Conservation (phyloP, 2,113 vertebrate species). For the Empidonax traillii region DNA sequence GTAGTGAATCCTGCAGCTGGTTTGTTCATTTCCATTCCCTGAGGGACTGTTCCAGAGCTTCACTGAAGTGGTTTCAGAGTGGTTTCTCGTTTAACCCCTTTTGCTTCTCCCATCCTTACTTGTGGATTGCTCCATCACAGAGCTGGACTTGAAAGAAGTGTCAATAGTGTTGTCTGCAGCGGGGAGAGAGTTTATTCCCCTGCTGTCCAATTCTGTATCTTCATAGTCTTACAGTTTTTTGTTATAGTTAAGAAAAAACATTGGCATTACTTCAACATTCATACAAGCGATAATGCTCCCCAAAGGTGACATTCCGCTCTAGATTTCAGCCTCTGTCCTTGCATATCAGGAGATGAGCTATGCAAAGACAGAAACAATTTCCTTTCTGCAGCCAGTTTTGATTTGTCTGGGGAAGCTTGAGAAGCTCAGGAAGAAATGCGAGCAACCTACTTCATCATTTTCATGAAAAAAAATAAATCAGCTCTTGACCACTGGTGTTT, state of each 20-base stretch:
- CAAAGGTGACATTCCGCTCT: neutral
- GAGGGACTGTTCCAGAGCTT: neutral
- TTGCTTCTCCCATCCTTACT: neutral
- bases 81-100: conserved; percentile 16
- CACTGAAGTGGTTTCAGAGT: neutral
- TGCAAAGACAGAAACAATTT: neutral
- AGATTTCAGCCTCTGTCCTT: neutral
- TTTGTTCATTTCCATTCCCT: conserved; percentile 22
- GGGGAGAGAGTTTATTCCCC: neutral
- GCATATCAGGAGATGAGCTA: neutral
- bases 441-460: neutral
- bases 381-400: neutral
- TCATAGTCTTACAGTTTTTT: neutral
- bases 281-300: neutral
- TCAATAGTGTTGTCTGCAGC: neutral
- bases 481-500: neutral
- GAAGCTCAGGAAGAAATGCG: neutral
- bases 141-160: neutral
- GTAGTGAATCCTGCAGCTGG: neutral
- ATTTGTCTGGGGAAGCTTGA: neutral
- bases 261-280: neutral
- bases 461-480: neutral
- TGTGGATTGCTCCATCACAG: neutral
- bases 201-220: neutral
- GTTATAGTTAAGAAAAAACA: neutral